Evolutionary conservation across 2,113 vertebrate genomes (phyloP), one percentile per base, ranked within the genome.

Genomic region (Tapirus terrestris): DNA sequence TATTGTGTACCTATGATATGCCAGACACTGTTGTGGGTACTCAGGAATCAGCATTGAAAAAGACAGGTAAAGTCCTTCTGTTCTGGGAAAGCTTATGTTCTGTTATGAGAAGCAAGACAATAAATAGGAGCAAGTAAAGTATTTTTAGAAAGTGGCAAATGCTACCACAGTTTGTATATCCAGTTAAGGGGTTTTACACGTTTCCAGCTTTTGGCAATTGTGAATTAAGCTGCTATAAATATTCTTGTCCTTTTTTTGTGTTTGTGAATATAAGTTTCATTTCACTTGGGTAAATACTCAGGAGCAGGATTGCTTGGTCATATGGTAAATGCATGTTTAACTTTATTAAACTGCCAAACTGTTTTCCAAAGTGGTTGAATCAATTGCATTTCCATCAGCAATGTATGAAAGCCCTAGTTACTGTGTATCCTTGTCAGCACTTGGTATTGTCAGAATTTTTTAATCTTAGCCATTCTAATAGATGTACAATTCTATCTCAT

Each of bases 251-350:
- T 33, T 65, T 56, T 56, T 92, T 73, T 63, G 17, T 61, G 18
- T 87, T n/a, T 58, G 18, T 67, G 58, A 75, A 58, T 81, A 23
- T 67, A 56, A 94, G 43, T 80, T 80, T 80, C 48, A 92, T 68
- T 92, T 88, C n/a, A 45, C 36, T 96, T 81, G 2, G 25, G 60
- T 45, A 92, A 92, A 72, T 92, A 87, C 36, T 73, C 87, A 65
- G 45, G 65, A 65, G 29, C 17, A 72, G 11, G 17, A 81, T 81
- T 92, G 5, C 45, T 92, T 80, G 21, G 29, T 85, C 31, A 45
- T 85, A 33, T 87, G 48, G 48, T 77, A 86, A 68, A 27, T 77
- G 48, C 77, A 67, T 68, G 36, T 87, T 93, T 87, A 91, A 79
- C 51, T 91, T 89, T 65, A 31, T 51, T 77, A 85, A 77, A 85